Base-by-base conservation (phyloP, 2,888 invertebrate species). In the Electrophaes corylata region DNA sequence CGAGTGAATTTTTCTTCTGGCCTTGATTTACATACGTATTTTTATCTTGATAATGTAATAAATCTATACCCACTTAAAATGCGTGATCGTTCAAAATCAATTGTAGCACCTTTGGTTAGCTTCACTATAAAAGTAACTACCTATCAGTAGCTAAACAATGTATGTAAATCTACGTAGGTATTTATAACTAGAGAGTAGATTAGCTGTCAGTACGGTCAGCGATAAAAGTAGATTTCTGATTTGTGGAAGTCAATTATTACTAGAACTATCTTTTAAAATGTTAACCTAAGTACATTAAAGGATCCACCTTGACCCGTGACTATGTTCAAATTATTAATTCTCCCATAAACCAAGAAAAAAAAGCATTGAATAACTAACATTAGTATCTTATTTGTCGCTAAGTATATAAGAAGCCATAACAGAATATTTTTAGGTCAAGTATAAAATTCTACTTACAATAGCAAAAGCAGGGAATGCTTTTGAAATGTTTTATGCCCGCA, bases 11-110 rank as follows among this genome's bases (percentile, higher is more conserved):
- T 57, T 59, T 57, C 40, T 46, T 26, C 35, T 49, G 57, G 44
- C 49, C 59, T 57, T 49, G 33, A 46, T 55, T 57, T 57, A 45
- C 50, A 29, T 29, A 50, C 45, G 43, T 49, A 52, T 51, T 53
- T 54, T 33, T 33, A 44, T 50, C 31, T 50, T 26, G 49, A 49
- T 31, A 20, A 43, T 53, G 58, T 40, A 40, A 53, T 63, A 56
- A 58, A 64, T 53, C 53, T 60, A 40, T 47, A 43, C 33, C 19
- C 45, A 45, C 40, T 37, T 40, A 35, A 54, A 52, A 19, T 41
- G 23, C 33, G 31, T 31, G 19, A 14, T 8, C 18, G 18, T 16
- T 35, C 16, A 37, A 4, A 40, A 43, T 43, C 46, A 37, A 44
- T 23, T 23, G n/a, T 35, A 14, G 23, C 6, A 39, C n/a, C n/a